Evolutionary conservation across 2,113 vertebrate genomes (phyloP), one percentile per base, ranked within the genome.

Genomic region (Odocoileus hemionus): DNA sequence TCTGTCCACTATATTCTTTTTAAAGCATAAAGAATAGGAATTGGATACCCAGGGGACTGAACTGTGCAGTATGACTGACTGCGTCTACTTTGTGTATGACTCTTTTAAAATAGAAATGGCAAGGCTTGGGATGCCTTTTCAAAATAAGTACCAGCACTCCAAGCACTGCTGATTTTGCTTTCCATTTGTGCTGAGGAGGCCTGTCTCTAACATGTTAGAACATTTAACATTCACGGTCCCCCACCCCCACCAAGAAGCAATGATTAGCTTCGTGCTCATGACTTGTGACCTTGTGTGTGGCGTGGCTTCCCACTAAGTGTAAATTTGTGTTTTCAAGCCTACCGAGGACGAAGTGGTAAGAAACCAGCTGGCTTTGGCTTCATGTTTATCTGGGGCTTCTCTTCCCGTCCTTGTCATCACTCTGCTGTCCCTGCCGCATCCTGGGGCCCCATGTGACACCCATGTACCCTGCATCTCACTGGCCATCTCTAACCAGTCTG

Each of bases 321-420:
- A 98, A 98, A 98, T 99, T 99, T 99, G 97, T 99, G 98, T 99
- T 99, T 99, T 99, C 99, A 99, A 99, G 99, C 99, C 99, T 99
- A 52, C 98, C 83, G 99, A 99, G 99, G 99, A 99, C 55, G 99
- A 99, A 99, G 99, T 99, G 99, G 99, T 99, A 99, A 99, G 99
- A 99, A 91, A 94, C 89, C 83, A 97, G 98, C 96, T 98, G 76
- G 97, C 98, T 98, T 97, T 98, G 98, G 98, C 79, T 99, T 98
- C 97, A 91, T 98, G 95, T 98, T 67, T 98, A 96, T 97, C 97
- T 96, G 98, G 95, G 96, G 96, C 98, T 98, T 98, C 97, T 98
- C 60, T 96, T 96, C 97, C 98, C 97, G 94, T 98, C 21, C 90
- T 90, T 98, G 98, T 98, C 95, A 96, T 98, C 89, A 96, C 96